Base-by-base conservation (phyloP, 1,140 invertebrate genomes). In the Hormaphis cornu region DNA sequence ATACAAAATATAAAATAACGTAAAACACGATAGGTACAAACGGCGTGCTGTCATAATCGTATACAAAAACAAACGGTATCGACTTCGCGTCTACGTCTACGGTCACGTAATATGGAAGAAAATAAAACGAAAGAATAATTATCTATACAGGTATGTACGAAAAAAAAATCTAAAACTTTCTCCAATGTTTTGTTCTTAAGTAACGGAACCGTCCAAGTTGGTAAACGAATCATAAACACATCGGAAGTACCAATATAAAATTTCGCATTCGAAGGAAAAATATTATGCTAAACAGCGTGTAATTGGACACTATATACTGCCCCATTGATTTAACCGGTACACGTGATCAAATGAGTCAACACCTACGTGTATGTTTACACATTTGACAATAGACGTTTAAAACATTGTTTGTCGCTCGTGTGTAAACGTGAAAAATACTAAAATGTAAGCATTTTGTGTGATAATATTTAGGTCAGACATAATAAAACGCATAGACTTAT, bases 61-160 rank as follows among this genome's bases (percentile, higher is more conserved):
- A 35, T 16, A 46, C 6, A 5, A n/a, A 30, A 63, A 30, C 42
- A 63, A 46, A 44, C 44, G 8, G 61, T 66, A 46, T 66, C 42
- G 30, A 48, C 44, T 48, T 48, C 37, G 37, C 44, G 58, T 44
- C 42, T 37, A 37, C 37, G 28, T 22, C 28, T 48, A n/a, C n/a
- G 40, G 44, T 66, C 61, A 66, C 44, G 44, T 66, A 66, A 58
- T 40, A 40, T 40, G 40, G 33, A 58, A 58, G 52, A 54, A 56
- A 58, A 58, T 58, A 40, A 58, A 58, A 24, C 33, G 22, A 58
- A 58, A 58, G 54, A 58, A 40, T 58, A 40, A 58, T 58, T 58
- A n/a, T n/a, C n/a, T 58, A 58, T 58, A 58, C 40, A 16, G 30
- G 33, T 8, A 37, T 37, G 10, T 16, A 40, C 12, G 35, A 9